These are phyloP conservation scores for Thamnophis elegans DNA, from an alignment of 2,797 vertebrate species.

Conservation along the genomic window DNA sequence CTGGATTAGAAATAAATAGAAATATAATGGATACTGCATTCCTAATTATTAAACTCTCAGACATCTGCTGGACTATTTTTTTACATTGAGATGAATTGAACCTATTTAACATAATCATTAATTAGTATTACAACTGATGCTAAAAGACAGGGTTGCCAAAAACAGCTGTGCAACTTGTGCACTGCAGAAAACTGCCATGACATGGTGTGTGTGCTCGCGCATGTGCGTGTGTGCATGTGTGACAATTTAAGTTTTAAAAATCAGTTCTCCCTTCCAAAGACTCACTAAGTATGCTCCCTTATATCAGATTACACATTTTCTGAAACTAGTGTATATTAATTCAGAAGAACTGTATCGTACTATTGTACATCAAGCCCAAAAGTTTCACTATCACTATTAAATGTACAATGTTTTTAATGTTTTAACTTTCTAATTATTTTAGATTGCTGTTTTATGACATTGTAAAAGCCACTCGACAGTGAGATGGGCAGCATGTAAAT, in stretches of 20 bases:
- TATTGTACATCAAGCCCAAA: background rate
- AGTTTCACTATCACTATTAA: background rate
- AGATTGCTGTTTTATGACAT: background rate
- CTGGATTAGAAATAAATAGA: background rate
- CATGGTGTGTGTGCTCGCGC: background rate
- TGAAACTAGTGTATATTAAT: background rate
- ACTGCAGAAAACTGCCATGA: background rate
- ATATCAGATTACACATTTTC: background rate
- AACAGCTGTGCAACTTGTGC: background rate
- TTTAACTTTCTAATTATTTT: background rate
- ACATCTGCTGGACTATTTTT: background rate
- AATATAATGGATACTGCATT: background rate
- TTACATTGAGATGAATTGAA: background rate
- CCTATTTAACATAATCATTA: constrained; percentile 1
- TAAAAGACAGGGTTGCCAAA: background rate
- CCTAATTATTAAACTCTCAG: background rate
- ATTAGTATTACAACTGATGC: background rate
- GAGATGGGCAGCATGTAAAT: background rate
- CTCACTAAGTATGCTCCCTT: background rate
- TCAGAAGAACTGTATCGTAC: background rate
- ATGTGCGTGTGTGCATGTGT: background rate
- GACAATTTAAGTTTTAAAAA: background rate
- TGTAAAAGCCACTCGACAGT: background rate
- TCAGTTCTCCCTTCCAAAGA: background rate
- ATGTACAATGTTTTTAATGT: background rate